phyloP scores from a whole-genome alignment of 1,140 invertebrate species.

The Calephelis nemesis region DNA sequence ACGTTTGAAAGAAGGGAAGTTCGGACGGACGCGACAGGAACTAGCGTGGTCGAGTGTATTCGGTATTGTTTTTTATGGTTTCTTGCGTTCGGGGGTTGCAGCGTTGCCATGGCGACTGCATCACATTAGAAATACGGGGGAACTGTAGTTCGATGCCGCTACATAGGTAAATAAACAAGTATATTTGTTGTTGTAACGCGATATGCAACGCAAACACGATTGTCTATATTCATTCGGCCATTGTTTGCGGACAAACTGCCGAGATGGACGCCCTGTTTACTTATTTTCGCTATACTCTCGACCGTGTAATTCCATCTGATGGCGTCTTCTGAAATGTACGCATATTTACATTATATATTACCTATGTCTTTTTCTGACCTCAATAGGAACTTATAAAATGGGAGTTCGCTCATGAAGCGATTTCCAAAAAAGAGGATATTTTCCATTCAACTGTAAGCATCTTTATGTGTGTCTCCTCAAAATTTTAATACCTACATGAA shows the following conservation, averaged over 20 bases:
- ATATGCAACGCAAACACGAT: constrained; percentile 62
- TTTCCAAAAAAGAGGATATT: no score
- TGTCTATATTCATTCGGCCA: constrained; percentile 70
- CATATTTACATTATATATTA: neutral
- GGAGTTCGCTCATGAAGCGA: no score
- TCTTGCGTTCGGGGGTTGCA: constrained; percentile 66
- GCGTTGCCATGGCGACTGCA: constrained; percentile 69
- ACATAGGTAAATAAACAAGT: constrained; percentile 61
- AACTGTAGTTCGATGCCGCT: constrained; percentile 38
- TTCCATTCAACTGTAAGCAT: no score
- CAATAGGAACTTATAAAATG: no score
- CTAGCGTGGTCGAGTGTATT: constrained; percentile 64
- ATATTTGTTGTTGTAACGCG: constrained; percentile 74
- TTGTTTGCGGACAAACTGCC: constrained; percentile 71
- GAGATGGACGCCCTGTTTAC: constrained; percentile 69
- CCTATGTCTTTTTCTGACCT: no score
- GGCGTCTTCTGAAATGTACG: constrained; percentile 23
- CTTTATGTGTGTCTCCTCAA: no score
- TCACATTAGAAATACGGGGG: constrained; percentile 57
- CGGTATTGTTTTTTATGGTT: constrained; percentile 73
- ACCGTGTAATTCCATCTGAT: constrained; percentile 63
- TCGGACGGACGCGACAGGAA: constrained; percentile 74
- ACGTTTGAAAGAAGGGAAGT: constrained; percentile 78
- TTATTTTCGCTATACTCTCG: constrained; percentile 43
- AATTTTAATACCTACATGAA: no score